Conservation (phyloP, 2,888 invertebrate species). For the Leptura quadrifasciata region DNA sequence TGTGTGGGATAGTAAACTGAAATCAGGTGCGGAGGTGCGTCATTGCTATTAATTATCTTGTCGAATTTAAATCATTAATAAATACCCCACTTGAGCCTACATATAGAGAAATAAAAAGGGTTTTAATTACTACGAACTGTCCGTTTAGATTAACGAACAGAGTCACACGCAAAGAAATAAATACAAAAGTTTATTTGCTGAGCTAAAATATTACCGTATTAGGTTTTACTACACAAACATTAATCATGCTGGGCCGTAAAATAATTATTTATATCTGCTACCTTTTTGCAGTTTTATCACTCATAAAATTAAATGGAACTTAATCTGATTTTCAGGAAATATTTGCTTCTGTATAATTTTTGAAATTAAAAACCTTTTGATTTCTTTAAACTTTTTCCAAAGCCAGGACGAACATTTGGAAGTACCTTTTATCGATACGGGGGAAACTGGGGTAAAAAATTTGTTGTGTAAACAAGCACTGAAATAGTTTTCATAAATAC, state of each 20-base stretch:
- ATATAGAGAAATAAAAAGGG: constrained; percentile 2
- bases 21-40: background rate
- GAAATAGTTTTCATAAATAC: too few species aligned
- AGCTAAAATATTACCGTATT: constrained; percentile 20
- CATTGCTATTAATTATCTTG: background rate
- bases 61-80: background rate
- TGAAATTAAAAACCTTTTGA: background rate
- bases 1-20: background rate
- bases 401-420: background rate
- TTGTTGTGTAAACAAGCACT: background rate
- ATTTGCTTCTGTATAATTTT: background rate
- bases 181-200: constrained; percentile 33
- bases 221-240: constrained; percentile 31
- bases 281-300: constrained; percentile 28
- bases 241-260: constrained; percentile 23
- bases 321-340: background rate
- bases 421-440: background rate
- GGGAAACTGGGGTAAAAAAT: background rate
- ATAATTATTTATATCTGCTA: constrained; percentile 32
- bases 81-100: constrained; percentile 13
- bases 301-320: constrained; percentile 14
- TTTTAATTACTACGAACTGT: constrained; percentile 18
- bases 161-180: constrained; percentile 32
- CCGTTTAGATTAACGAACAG: constrained; percentile 15
- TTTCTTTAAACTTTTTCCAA: background rate